Percentiles rank a stretch among this genome's conserved stretches.
Conservation (phyloP, 2,888 invertebrate species). For the Heliconius hortense region DNA sequence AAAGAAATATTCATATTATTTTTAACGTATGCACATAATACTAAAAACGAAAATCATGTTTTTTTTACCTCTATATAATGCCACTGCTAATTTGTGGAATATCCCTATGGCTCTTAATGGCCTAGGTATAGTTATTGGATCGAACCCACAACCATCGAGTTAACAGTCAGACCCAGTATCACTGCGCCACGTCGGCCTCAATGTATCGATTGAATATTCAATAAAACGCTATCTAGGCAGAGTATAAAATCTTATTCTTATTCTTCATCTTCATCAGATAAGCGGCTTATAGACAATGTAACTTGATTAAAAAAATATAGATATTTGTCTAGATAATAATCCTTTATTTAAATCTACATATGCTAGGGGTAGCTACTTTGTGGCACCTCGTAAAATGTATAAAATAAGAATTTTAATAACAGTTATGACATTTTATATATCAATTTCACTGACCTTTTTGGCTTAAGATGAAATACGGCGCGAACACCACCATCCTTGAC, state of each 20-base stretch:
- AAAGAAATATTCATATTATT: no score
- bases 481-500: slow-evolving; percentile 1
- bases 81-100: no score
- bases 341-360: background rate
- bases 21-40: no score
- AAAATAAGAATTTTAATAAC: background rate
- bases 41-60: no score
- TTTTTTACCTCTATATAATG: no score
- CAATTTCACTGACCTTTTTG: background rate
- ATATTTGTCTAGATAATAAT: background rate
- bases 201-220: background rate
- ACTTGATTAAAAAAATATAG: background rate
- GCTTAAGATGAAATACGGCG: background rate
- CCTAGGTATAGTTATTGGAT: no score
- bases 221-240: background rate
- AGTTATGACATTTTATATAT: background rate
- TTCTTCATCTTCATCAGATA: no score
- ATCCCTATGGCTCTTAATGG: no score
- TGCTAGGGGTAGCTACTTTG: background rate
- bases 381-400: background rate
- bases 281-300: no score
- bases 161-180: no score
- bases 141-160: no score
- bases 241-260: background rate
- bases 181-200: no score